phyloP scores from a whole-genome alignment of 2,113 vertebrate genomes.

The Orycteropus afer region DNA sequence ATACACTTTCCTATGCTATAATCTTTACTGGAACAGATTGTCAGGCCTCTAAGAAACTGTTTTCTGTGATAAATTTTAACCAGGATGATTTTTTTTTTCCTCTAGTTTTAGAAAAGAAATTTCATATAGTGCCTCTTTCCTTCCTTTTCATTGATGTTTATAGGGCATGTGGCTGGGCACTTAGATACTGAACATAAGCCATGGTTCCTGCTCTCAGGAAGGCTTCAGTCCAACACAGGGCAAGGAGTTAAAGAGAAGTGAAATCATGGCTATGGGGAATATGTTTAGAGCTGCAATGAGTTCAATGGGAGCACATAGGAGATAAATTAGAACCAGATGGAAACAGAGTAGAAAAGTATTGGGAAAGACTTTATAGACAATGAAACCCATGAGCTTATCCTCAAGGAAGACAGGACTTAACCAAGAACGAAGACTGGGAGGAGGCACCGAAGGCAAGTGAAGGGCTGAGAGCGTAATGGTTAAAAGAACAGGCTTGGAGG shows the following conservation, averaged over 20 bases:
- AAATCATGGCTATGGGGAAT: background rate
- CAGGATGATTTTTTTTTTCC: background rate
- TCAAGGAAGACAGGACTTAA: background rate
- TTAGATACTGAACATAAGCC: background rate
- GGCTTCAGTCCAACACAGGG: background rate
- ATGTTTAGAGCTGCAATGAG: background rate
- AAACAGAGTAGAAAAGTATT: background rate
- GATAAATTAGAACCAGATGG: background rate
- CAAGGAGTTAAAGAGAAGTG: background rate
- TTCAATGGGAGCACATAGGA: background rate
- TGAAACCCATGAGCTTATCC: background rate
- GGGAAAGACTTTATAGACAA: background rate
- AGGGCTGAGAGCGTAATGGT: fast-evolving
- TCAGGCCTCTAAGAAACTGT: background rate
- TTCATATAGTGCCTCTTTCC: background rate
- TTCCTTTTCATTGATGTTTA: background rate
- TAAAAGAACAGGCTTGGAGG: background rate
- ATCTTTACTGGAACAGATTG: background rate
- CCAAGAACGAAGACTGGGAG: background rate
- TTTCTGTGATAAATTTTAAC: constrained; percentile 27
- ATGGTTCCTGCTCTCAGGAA: background rate
- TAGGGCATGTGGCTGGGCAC: background rate
- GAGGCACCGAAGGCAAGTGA: background rate
- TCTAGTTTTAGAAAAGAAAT: background rate
- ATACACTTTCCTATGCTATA: background rate